These are phyloP conservation scores for Myotis findleyi DNA, from an alignment of 2,797 vertebrate genomes.

Conservation along the genomic window DNA sequence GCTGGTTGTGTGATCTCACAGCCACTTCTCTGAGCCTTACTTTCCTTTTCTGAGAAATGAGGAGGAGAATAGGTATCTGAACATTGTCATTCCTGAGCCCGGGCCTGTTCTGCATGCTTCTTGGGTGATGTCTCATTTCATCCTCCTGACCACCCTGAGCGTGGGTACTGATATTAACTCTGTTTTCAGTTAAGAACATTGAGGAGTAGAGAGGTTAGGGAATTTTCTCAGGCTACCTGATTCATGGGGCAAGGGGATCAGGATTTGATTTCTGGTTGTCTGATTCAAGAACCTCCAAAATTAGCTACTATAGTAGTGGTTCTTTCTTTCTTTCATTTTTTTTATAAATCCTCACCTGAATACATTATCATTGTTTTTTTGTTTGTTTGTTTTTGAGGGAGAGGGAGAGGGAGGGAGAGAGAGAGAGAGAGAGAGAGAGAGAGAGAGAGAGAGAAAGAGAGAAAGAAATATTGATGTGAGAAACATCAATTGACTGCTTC, in stretches of 20 bases:
- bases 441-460: too few species aligned
- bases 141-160: background rate
- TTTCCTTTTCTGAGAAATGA: constrained; percentile 25
- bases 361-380: too few species aligned
- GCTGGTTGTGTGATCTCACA: background rate
- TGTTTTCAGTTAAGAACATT: background rate
- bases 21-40: background rate
- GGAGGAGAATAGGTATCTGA: background rate
- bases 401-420: too few species aligned
- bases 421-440: too few species aligned
- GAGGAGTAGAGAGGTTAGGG: background rate
- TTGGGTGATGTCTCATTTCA: background rate
- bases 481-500: too few species aligned
- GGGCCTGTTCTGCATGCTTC: background rate
- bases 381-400: too few species aligned
- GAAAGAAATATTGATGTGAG: too few species aligned
- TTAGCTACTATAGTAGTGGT: background rate
- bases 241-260: background rate
- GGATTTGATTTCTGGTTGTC: background rate
- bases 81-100: background rate
- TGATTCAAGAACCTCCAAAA: background rate
- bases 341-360: too few species aligned
- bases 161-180: background rate
- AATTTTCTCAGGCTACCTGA: background rate
- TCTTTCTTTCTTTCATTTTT: background rate